A percentile compares a stretch with the other conserved stretches of the same genome.
Conservation (phyloP, 2,797 vertebrate species). For the Sebastiscus tertius region DNA sequence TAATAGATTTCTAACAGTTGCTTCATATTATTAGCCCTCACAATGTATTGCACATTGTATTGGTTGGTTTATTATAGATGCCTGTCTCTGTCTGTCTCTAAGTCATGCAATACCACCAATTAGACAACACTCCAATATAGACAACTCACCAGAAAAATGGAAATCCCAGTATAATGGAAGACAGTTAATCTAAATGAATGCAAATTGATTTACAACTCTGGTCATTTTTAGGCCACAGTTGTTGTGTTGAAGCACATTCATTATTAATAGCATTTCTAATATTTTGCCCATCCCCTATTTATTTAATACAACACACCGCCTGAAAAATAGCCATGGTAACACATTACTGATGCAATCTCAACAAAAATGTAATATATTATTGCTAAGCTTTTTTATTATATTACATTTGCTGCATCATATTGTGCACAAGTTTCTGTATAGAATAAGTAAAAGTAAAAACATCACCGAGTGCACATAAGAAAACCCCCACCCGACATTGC, state of each 20-base stretch:
- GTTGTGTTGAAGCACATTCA: neutral
- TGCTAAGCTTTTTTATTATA: neutral
- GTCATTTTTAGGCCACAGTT: neutral
- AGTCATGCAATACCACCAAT: constrained; percentile 18
- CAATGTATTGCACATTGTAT: constrained; percentile 1
- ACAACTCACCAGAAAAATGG: neutral
- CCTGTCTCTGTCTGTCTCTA: constrained; percentile 17
- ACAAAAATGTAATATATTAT: neutral
- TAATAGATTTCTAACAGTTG: constrained; percentile 9
- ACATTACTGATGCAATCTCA: neutral
- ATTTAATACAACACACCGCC: neutral
- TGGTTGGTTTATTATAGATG: constrained; percentile 16
- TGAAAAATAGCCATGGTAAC: neutral
- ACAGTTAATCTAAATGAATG: constrained; percentile 12
- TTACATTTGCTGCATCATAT: neutral
- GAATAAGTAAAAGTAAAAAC: neutral
- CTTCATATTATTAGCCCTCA: neutral
- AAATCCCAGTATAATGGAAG: constrained; percentile 10
- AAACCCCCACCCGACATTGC: neutral
- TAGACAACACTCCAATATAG: neutral
- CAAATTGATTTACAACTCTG: constrained; percentile 13
- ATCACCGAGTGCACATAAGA: neutral
- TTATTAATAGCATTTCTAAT: neutral
- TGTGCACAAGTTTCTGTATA: neutral
- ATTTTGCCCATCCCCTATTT: neutral